These are phyloP conservation scores for Cavia aperea DNA, from an alignment of 2,113 vertebrate genomes.

Conservation along the genomic window DNA sequence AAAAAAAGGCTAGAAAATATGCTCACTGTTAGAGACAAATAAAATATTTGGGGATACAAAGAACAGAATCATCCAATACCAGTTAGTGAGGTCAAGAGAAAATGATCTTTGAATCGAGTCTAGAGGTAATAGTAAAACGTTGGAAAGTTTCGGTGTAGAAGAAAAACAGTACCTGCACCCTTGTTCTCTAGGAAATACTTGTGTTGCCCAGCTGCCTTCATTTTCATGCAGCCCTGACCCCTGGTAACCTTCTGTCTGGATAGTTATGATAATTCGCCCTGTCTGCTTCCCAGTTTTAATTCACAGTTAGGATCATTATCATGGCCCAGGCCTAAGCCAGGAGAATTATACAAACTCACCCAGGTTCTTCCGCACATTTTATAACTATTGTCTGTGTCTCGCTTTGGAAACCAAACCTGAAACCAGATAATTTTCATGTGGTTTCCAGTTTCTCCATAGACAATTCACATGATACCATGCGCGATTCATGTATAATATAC, in stretches of 20 bases:
- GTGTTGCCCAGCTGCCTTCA: background rate
- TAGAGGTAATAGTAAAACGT: background rate
- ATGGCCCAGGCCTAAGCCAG: background rate
- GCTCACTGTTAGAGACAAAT: background rate
- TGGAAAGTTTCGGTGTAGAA: background rate
- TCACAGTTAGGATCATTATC: background rate
- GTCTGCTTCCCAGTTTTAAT: conserved; percentile 5
- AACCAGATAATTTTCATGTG: conserved; percentile 58
- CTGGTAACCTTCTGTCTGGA: background rate
- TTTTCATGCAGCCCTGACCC: background rate
- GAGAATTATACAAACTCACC: conserved; percentile 14
- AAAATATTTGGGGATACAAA: background rate
- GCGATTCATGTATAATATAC: conserved; percentile 70
- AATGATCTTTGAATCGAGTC: background rate
- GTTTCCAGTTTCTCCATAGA: conserved; percentile 61
- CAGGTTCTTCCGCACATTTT: conserved; percentile 30
- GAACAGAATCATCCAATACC: background rate
- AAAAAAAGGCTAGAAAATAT: background rate
- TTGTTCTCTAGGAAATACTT: background rate
- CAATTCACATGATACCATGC: conserved; percentile 59
- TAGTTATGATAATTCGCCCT: background rate
- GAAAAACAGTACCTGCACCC: background rate
- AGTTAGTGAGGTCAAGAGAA: background rate
- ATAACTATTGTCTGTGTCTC: conserved; percentile 47
- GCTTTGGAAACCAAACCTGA: conserved; percentile 63